Conservation (phyloP, 2,888 invertebrate genomes). For the Cantharis rufa region DNA sequence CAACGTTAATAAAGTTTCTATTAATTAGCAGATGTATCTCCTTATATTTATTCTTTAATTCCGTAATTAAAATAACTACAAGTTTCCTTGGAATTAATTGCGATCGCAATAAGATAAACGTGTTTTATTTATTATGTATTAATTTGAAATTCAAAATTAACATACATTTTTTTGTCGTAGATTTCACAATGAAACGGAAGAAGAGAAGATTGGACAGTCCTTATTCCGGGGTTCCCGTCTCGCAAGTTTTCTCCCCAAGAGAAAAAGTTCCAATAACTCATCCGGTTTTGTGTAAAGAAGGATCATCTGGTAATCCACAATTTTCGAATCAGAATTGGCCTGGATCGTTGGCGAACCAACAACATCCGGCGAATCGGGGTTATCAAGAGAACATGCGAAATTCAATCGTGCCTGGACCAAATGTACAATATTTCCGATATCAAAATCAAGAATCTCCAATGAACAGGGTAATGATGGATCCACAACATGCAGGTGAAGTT, state of each 20-base stretch:
- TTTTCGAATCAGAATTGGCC: constrained; percentile 51
- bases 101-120: neutral
- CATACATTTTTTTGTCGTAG: constrained; percentile 1
- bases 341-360: constrained; percentile 39
- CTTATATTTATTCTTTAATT: neutral
- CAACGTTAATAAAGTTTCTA: neutral
- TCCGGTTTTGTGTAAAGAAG: constrained; percentile 55
- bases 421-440: constrained; percentile 48
- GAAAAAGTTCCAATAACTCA: constrained; percentile 62
- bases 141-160: constrained; percentile 5
- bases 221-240: constrained; percentile 65
- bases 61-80: neutral
- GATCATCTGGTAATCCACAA: constrained; percentile 47
- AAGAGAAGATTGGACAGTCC: constrained; percentile 65
- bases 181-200: constrained; percentile 62
- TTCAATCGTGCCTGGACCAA: constrained; percentile 43
- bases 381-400: constrained; percentile 46
- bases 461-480: constrained; percentile 43
- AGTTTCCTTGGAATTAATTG: neutral
- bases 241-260: constrained; percentile 68
- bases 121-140: neutral
- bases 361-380: constrained; percentile 38
- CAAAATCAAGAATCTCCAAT: constrained; percentile 48
- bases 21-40: constrained; percentile 1
- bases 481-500: constrained; percentile 28